A percentile compares a stretch with the other conserved stretches of the same genome.
These are phyloP conservation scores for Syngnathus scovelli DNA, from an alignment of 2,113 vertebrate genomes.

Conservation along the genomic window DNA sequence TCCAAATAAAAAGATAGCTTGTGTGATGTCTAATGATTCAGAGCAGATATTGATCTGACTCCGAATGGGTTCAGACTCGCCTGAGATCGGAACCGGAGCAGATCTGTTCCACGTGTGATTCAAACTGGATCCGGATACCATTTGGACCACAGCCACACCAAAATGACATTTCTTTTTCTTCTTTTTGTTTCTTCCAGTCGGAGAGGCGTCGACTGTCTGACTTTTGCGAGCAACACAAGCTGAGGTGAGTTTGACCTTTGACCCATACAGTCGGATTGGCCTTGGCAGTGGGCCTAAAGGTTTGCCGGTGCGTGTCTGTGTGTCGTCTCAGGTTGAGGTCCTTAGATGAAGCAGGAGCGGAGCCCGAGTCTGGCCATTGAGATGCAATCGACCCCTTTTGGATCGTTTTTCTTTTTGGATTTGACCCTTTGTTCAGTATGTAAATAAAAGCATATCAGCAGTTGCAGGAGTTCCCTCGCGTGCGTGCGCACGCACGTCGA, in stretches of 20 bases:
- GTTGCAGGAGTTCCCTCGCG: no score
- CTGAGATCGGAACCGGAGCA: no score
- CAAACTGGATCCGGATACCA: no score
- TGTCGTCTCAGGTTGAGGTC: slow-evolving; percentile 28
- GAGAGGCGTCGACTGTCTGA: slow-evolving; percentile 68
- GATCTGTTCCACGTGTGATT: no score
- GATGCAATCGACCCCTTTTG: no score
- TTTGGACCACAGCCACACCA: not conserved
- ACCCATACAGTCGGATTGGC: not conserved
- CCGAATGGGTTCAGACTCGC: no score
- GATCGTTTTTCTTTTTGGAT: not conserved
- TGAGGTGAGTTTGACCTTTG: slow-evolving; percentile 67
- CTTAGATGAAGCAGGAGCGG: not conserved
- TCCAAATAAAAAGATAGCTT: no score
- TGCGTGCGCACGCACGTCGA: no score
- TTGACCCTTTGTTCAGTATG: no score
- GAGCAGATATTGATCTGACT: no score
- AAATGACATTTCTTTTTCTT: not conserved
- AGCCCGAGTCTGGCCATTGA: slow-evolving; percentile 1
- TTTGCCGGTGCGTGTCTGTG: no score
- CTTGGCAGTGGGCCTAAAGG: not conserved
- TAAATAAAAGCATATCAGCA: not conserved
- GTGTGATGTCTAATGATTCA: not conserved
- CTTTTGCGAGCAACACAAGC: slow-evolving; percentile 72
- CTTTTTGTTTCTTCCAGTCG: slow-evolving; percentile 66